Base-by-base conservation (phyloP, 2,888 invertebrate species). In the Melinaea marsaeus region DNA sequence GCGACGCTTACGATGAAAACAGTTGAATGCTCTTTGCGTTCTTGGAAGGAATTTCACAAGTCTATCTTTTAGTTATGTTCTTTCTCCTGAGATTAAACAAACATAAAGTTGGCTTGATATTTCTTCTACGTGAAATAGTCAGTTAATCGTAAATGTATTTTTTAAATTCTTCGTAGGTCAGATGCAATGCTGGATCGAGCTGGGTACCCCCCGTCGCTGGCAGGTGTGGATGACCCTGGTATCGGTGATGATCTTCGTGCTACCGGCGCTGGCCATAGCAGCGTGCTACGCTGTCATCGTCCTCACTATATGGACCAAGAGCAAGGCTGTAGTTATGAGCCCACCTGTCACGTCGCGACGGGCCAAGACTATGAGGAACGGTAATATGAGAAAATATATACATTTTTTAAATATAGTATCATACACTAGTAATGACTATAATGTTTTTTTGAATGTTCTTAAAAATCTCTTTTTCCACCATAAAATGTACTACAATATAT, bases 281-380 rank as follows among this genome's bases (percentile, higher is more conserved):
- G 95, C 95, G 3, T 98, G 98, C 81, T 98, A 98, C 82, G 94
- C 95, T 7, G 94, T 97, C 74, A 98, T 98, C 74, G 97, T 98
- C 2, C 92, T 95, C 77, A 97, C 98, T 7, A 98, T 98, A 73
- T 98, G 98, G 98, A 94, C 95, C 4, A 96, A 96, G 79, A 94
- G 95, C 76, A 93, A 94, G 73, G 92, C 93, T 2, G 92, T 94
- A 5, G 93, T 92, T 2, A 91, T 91, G 87, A 90, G 88, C 46
- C 92, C 92, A 1, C 90, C 91, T 3, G 80, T 88, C 56, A 88
- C 86, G 67, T 88, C 87, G 9, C 80, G 90, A 65, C 78, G 88
- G 69, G 88, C 86, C 0, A 90, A 89, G 68, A 85, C 85, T 62
- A 68, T 88, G 74, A 81, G 87, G 48, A 90, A 86, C 71, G 85